phyloP scores from a whole-genome alignment of 2,113 vertebrate genomes.

The Takifugu bimaculatus region DNA sequence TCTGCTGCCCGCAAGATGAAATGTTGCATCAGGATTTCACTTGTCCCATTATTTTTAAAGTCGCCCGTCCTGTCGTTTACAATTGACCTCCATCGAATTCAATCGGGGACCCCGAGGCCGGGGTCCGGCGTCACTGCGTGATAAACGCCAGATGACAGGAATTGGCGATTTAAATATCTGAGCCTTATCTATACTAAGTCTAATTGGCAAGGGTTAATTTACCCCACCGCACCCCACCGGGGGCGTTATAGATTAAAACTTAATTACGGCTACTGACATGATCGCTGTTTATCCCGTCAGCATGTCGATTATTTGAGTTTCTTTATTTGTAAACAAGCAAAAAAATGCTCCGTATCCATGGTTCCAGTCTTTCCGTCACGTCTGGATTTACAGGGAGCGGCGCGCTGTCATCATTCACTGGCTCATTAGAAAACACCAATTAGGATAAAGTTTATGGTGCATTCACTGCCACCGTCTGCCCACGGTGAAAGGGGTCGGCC shows the following conservation, averaged over 20 bases:
- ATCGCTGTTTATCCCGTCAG: too few species aligned
- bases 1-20: slow-evolving; percentile 38
- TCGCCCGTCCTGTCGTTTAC: slow-evolving; percentile 23
- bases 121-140: slow-evolving; percentile 25
- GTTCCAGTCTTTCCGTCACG: too few species aligned
- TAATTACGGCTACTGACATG: slow-evolving; percentile 10
- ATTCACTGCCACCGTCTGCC: too few species aligned
- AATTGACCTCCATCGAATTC: slow-evolving; percentile 46
- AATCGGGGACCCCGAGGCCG: slow-evolving; percentile 19
- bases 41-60: slow-evolving; percentile 41
- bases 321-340: too few species aligned
- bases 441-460: too few species aligned
- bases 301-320: too few species aligned
- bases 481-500: too few species aligned
- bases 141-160: slow-evolving; percentile 44
- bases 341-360: too few species aligned
- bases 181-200: slow-evolving; percentile 37
- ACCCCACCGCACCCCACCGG: slow-evolving; percentile 6
- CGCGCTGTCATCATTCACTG: too few species aligned
- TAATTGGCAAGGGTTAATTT: slow-evolving; percentile 43
- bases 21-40: slow-evolving; percentile 56
- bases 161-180: slow-evolving; percentile 35
- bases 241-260: slow-evolving; percentile 17
- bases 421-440: too few species aligned
- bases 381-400: too few species aligned